These are phyloP conservation scores for Cephalopachus bancanus DNA, from an alignment of 2,797 vertebrate species.

Conservation along the genomic window DNA sequence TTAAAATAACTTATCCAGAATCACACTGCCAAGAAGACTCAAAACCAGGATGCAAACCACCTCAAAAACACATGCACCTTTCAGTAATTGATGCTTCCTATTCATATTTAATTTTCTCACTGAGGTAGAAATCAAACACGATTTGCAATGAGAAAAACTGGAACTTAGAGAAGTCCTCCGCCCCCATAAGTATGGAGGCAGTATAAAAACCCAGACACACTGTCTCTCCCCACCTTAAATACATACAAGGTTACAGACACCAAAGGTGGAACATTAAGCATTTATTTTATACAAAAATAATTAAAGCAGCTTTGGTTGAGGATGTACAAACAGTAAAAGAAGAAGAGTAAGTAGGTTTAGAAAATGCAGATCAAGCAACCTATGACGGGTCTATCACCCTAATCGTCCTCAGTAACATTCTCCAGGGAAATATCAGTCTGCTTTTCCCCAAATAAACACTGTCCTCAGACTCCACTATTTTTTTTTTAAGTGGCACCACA, in stretches of 20 bases:
- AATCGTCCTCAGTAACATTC: background rate
- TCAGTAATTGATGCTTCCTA: background rate
- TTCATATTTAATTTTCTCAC: background rate
- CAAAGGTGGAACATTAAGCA: background rate
- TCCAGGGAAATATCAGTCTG: background rate
- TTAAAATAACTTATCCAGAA: background rate
- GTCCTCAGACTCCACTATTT: background rate
- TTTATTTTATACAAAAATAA: background rate
- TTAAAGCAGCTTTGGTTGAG: background rate
- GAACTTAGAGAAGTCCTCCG: background rate
- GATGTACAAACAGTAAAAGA: background rate
- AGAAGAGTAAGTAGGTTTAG: background rate
- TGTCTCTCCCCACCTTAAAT: background rate
- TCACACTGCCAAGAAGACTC: background rate
- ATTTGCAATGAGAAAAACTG: background rate
- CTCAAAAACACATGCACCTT: background rate
- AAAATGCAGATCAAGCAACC: background rate
- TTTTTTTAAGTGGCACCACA: background rate
- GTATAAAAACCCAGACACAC: background rate
- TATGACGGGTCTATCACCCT: no score
- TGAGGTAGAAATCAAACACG: background rate
- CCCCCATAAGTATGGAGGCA: background rate
- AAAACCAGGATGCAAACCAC: background rate
- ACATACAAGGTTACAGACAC: background rate
- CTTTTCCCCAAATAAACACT: background rate